Conservation (phyloP, 2,113 vertebrate genomes). For the Alethe diademata region DNA sequence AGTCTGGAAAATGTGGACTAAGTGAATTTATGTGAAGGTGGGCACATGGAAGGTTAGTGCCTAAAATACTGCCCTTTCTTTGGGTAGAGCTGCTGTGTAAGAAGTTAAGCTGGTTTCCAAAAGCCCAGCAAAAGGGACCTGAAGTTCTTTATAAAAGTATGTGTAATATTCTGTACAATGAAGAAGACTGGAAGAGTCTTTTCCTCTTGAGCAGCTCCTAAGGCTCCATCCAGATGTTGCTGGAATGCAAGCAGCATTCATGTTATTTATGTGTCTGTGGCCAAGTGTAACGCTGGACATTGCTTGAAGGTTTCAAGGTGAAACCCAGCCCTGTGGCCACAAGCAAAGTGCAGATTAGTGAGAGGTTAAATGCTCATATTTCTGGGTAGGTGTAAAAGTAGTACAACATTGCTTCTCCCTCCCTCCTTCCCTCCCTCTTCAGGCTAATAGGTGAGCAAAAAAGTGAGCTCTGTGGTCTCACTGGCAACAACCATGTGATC, state of each 20-base stretch:
- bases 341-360: background rate
- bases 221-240: background rate
- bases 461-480: background rate
- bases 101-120: background rate
- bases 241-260: fast-evolving
- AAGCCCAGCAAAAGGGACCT: background rate
- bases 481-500: fast-evolving
- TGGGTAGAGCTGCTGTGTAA: background rate
- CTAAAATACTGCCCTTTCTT: background rate
- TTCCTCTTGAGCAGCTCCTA: background rate
- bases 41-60: background rate
- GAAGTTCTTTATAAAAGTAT: background rate
- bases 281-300: fast-evolving
- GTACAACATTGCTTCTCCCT: background rate
- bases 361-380: background rate
- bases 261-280: background rate
- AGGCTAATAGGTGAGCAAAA: background rate
- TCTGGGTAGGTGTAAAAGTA: conserved; percentile 10
- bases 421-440: background rate
- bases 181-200: background rate
- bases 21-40: background rate
- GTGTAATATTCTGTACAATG: background rate
- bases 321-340: background rate
- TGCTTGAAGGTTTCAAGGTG: background rate
- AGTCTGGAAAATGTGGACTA: background rate